phyloP scores from a whole-genome alignment of 1,140 invertebrate species.

The Trigoniulus corallinus region DNA sequence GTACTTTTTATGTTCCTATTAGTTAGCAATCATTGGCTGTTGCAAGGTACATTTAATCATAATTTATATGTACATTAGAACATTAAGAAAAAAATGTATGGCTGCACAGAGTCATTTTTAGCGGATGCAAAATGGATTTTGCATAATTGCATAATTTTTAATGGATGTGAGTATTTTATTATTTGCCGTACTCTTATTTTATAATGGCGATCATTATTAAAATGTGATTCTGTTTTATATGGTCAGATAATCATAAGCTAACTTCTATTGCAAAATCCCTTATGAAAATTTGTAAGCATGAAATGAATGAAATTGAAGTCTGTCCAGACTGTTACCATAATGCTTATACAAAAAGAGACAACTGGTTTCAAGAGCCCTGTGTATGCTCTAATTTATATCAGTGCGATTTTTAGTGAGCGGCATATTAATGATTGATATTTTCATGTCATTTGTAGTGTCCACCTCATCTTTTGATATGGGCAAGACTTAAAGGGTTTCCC shows the following conservation, averaged over 20 bases:
- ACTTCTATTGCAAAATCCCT: slow-evolving; percentile 51
- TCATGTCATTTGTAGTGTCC: slow-evolving; percentile 27
- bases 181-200: background rate
- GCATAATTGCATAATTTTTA: slow-evolving; percentile 78
- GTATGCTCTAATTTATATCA: slow-evolving; percentile 35
- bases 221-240: background rate
- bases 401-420: background rate
- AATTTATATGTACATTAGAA: slow-evolving; percentile 29
- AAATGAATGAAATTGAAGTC: slow-evolving; percentile 80
- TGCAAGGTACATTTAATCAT: background rate
- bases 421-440: slow-evolving; percentile 1
- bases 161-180: slow-evolving; percentile 43
- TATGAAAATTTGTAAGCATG: slow-evolving; percentile 63
- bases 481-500: slow-evolving; percentile 83
- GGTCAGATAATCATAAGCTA: slow-evolving; percentile 12
- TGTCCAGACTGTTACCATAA: slow-evolving; percentile 81
- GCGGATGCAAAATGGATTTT: slow-evolving; percentile 82
- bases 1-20: slow-evolving; percentile 15
- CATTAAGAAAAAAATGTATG: slow-evolving; percentile 57
- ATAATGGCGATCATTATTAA: background rate
- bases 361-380: slow-evolving; percentile 84
- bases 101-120: slow-evolving; percentile 73
- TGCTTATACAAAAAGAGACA: slow-evolving; percentile 56
- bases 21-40: background rate
- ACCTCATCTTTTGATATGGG: slow-evolving; percentile 78